Evolutionary conservation across 2,113 vertebrate species (phyloP), one percentile per base, ranked within the genome.

Genomic region (Callithrix jacchus): DNA sequence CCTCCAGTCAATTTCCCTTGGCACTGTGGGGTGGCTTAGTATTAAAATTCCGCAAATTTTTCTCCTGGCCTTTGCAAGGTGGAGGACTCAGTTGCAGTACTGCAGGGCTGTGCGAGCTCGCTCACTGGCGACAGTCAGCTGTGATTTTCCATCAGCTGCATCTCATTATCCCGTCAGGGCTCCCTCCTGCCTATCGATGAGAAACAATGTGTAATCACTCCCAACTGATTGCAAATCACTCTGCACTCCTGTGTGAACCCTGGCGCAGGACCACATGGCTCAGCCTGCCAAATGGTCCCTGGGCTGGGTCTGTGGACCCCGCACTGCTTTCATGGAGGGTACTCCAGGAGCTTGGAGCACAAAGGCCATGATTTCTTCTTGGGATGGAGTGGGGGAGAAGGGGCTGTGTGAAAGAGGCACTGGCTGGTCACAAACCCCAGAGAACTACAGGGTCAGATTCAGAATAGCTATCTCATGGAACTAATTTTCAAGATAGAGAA

Each of bases 181-280:
- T 98, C 98, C 98, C 98, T 98, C 86, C 81, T 98, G 98, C 98
- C 98, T 98, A 98, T 98, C 98, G 97, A 98, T 98, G 97, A 98
- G 98, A 98, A 98, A 99, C 99, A 99, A 99, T 99, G 98, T 61
- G 98, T 97, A 99, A 99, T 99, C 98, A 99, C 98, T 99, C 97
- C 97, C 98, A 97, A 98, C 98, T 99, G 99, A 99, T 98, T 98
- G 98, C 98, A 97, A 98, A 98, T 98, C 98, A 98, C 98, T 98
- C 98, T 93, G 92, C 97, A 97, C 95, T 95, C 98, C 95, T 92
- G 96, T 68, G 97, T 58, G 92, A 97, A 97, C 97, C 98, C 97
- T 98, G 98, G 98, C 8, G 52, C 97, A 79, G 71, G 88, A 97
- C 97, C 30, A 94, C 96, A 97, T 18, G 6, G 93, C 87, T 97